Base-by-base conservation (phyloP, 2,113 vertebrate species). In the Varanus komodoensis region DNA sequence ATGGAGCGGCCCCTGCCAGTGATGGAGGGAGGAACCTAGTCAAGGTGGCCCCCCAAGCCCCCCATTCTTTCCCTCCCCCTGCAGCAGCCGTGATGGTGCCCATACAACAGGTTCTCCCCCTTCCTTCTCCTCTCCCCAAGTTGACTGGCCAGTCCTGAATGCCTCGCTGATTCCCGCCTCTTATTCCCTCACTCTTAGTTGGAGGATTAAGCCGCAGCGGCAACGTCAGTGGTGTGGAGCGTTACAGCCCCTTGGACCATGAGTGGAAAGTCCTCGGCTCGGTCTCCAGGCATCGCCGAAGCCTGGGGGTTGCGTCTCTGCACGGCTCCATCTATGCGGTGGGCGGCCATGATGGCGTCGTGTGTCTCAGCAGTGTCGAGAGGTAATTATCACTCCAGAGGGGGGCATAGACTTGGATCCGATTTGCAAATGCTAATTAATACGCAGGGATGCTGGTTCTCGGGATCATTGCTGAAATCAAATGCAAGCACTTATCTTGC, bases 151-250 rank as follows among this genome's bases (percentile, higher is more conserved):
- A 27, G 8, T 3, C 4, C n/a, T 25, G 3, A 61, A 25, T 50
- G 19, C 7, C 64, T 82, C 12, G 0, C 5, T 38, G 44, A 25
- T 19, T 69, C 61, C 32, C 6, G 2, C 6, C 38, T 38, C 12
- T 19, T 17, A 6, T 27, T 27, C 67, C 68, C 78, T 83, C 80
- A 64, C 71, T 67, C 6, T 15, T 68, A 98, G 96, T 97, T 19
- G 96, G 96, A 12, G 97, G 96, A 29, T 96, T 97, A 95, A 97
- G 92, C 80, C 80, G 21, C 9, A 94, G 91, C 0, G 95, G 96
- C 79, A 91, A 94, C 0, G 93, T 95, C 87, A 96, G 96, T 32
- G 86, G 88, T 15, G 96, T 97, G 2, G 97, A 97, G 23, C 89
- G 90, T 57, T 97, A 97, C 95, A 95, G 89, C 77, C 81, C 94